phyloP scores from a whole-genome alignment of 2,888 invertebrate genomes.

The Heteromyza rotundicornis region DNA sequence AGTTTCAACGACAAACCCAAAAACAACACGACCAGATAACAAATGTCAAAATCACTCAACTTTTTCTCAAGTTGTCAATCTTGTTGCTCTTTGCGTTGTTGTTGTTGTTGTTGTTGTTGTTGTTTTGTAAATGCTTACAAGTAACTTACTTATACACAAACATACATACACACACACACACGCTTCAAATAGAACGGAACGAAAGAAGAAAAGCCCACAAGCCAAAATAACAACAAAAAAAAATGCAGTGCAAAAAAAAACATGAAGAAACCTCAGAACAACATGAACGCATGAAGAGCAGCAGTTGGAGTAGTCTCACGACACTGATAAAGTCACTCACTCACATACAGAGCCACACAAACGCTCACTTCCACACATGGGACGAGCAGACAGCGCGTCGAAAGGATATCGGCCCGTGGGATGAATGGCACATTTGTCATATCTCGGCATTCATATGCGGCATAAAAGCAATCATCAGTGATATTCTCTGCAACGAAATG shows the following conservation, averaged over 20 bases:
- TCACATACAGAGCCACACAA: neutral
- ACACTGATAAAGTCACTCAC: neutral
- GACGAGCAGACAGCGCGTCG: neutral
- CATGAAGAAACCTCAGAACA: neutral
- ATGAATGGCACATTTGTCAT: neutral
- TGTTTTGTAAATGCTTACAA: neutral
- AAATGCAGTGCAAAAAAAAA: neutral
- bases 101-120: neutral
- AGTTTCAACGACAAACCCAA: neutral
- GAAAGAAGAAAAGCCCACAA: constrained; percentile 4
- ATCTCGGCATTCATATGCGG: neutral
- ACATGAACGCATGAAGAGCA: neutral
- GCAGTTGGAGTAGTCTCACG: neutral
- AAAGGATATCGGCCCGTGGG: neutral
- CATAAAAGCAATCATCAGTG: constrained; percentile 2
- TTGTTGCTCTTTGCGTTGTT: neutral
- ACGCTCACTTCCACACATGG: neutral
- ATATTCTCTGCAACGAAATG: constrained; percentile 5
- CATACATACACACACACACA: neutral
- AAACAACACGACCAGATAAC: constrained; percentile 1
- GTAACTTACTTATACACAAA: neutral
- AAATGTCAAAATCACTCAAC: constrained; percentile 7
- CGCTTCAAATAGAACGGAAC: neutral
- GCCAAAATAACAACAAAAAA: constrained; percentile 7
- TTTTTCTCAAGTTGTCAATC: constrained; percentile 4